phyloP scores from a whole-genome alignment of 2,888 invertebrate genomes.

The Dinocampus coccinellae region DNA sequence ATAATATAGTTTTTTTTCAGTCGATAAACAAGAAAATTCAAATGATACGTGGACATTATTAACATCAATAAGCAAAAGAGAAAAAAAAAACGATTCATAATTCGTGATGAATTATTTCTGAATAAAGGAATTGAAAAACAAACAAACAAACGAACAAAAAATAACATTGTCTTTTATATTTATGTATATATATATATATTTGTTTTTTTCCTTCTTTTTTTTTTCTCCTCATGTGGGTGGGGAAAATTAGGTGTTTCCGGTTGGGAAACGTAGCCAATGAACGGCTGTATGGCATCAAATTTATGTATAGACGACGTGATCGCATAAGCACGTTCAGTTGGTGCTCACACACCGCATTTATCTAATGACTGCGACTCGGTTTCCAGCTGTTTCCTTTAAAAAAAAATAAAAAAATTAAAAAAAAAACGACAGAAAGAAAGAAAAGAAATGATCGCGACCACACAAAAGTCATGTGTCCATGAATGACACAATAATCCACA shows the following conservation, averaged over 20 bases:
- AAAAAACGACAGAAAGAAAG: no score
- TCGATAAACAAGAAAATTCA: not conserved
- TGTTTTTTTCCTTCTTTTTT: not conserved
- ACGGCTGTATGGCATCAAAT: conserved; percentile 32
- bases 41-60: no score
- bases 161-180: conserved; percentile 11
- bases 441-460: conserved; percentile 28
- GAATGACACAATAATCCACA: no score
- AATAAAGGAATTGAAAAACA: not conserved
- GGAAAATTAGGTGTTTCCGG: conserved; percentile 16
- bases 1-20: not conserved
- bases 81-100: conserved; percentile 9
- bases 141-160: not conserved
- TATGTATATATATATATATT: no score
- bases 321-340: not conserved
- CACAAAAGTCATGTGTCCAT: not conserved
- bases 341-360: not conserved
- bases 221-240: not conserved
- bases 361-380: conserved; percentile 1
- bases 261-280: conserved; percentile 14
- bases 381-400: conserved; percentile 35
- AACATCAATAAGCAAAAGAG: no score
- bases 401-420: no score
- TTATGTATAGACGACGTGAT: conserved; percentile 9
- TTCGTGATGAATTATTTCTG: conserved; percentile 35